Evolutionary conservation across 2,888 invertebrate species (phyloP), one percentile per base, ranked within the genome.

Genomic region (Chymomyza fuscimana): DNA sequence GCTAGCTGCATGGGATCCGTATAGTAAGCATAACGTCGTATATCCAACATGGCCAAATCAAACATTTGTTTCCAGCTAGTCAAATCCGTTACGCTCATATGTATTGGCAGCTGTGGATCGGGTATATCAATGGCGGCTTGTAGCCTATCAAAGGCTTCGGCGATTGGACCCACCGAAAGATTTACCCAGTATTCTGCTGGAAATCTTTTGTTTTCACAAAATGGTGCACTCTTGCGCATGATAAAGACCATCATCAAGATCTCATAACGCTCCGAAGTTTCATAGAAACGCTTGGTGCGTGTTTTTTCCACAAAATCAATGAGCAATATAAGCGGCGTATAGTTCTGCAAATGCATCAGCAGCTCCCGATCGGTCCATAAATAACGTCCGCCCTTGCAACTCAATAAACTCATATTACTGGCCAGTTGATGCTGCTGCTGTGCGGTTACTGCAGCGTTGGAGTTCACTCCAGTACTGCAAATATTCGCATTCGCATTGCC

Each of bases 131-230:
- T 82, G 40, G 89, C 85, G 0, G 90, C 82, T 67, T 88, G 87
- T 52, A 89, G 66, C 0, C 89, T 86, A 73, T 89, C 88, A 32
- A 89, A 88, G 0, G 89, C 90, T 65, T 90, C 89, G 6, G 86
- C 89, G 59, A 86, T 83, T 3, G 90, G 84, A 0, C 89, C 89
- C 12, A 90, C 88, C 0, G 90, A 90, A 1, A 90, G 69, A 74
- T 90, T 90, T 1, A 89, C 90, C 90, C 90, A 90, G 64, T 90
- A 90, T 56, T 90, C 90, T 5, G 84, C 87, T n/a, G 89, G 89
- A 70, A 89, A 90, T n/a, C 89, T 87, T 64, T 89, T 89, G 54
- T 90, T 90, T 76, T 90, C 90, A 63, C 89, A 90, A 63, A 90
- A 90, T 7, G 89, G 89, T 70, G 89, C 89, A 0, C 89, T 84